These are phyloP conservation scores for Neelides sp. DNA, from an alignment of 1,140 invertebrate genomes.

Conservation along the genomic window DNA sequence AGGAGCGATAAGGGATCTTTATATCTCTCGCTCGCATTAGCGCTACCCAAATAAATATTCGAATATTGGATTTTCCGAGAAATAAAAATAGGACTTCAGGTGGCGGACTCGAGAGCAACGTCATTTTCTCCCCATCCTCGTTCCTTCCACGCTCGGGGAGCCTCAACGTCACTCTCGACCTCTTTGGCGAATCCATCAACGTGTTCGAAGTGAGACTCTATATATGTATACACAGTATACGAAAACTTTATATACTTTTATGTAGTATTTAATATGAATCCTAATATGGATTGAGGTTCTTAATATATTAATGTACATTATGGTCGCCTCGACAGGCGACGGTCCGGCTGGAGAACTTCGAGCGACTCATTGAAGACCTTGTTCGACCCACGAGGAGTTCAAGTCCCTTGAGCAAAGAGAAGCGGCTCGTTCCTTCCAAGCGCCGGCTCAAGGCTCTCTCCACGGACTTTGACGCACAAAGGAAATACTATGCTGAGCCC, in stretches of 20 bases:
- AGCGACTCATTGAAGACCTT: conserved; percentile 63
- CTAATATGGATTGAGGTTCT: not conserved
- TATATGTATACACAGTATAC: too few species aligned
- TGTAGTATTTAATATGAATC: not conserved
- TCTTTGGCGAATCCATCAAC: conserved; percentile 84
- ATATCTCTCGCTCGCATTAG: too few species aligned
- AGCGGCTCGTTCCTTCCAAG: conserved; percentile 21
- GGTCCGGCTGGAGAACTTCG: conserved; percentile 67
- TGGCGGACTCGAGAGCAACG: conserved; percentile 58
- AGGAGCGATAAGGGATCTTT: too few species aligned
- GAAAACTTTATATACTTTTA: too few species aligned
- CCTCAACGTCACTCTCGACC: conserved; percentile 71
- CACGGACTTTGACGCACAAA: conserved; percentile 22
- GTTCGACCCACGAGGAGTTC: conserved; percentile 62
- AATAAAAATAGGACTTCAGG: too few species aligned
- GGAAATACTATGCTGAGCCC: conserved; percentile 28
- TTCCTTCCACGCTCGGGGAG: conserved; percentile 69
- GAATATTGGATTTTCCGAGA: too few species aligned
- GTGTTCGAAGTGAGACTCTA: conserved; percentile 51
- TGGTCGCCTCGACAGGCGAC: conserved; percentile 45
- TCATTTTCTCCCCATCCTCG: conserved; percentile 78
- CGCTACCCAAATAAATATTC: too few species aligned
- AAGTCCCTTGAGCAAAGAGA: conserved; percentile 23
- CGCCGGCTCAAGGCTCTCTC: conserved; percentile 18
- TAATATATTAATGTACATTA: not conserved